These are phyloP conservation scores for Tachysurus fulvidraco DNA, from an alignment of 2,113 vertebrate genomes.

Conservation along the genomic window DNA sequence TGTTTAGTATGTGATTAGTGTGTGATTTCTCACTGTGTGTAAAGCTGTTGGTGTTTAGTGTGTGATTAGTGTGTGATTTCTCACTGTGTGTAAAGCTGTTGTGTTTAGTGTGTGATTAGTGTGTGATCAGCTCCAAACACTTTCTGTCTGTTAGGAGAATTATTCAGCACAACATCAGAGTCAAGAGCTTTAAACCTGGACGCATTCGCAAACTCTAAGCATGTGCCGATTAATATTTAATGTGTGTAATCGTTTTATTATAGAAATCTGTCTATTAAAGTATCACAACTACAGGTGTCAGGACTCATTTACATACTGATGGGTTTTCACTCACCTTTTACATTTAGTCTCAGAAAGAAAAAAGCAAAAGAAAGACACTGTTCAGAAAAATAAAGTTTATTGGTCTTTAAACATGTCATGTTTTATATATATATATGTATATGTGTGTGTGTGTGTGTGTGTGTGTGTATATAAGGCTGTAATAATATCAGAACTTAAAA, in stretches of 20 bases:
- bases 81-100: background rate
- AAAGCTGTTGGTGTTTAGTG: too few species aligned
- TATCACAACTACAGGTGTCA: background rate
- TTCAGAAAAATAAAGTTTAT: conserved; percentile 34
- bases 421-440: background rate
- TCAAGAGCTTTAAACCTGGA: background rate
- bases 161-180: background rate
- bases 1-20: too few species aligned
- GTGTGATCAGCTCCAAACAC: conserved; percentile 26
- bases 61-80: background rate
- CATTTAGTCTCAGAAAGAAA: background rate
- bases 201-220: background rate
- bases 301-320: background rate
- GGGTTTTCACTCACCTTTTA: background rate
- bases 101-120: background rate
- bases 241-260: background rate
- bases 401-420: conserved; percentile 18
- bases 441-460: background rate
- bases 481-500: background rate
- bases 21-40: background rate
- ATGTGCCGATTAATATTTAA: background rate
- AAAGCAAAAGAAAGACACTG: background rate
- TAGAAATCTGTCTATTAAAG: background rate
- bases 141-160: background rate
- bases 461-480: background rate